phyloP scores from a whole-genome alignment of 2,113 vertebrate species.

The Rhodinocichla rosea region DNA sequence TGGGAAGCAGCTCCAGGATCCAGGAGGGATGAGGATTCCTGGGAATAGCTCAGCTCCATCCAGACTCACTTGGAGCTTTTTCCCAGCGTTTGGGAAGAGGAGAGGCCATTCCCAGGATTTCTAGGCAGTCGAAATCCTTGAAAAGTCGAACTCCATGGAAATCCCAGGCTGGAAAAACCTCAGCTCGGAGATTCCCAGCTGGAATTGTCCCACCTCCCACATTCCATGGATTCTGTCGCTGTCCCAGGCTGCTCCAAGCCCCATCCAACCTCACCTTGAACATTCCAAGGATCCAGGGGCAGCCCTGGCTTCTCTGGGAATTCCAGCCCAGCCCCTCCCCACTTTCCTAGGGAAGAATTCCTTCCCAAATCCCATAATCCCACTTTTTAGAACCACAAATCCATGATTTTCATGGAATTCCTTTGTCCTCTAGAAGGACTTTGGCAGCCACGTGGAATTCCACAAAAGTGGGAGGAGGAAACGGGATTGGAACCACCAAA shows the following conservation, averaged over 20 bases:
- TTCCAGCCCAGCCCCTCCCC: neutral
- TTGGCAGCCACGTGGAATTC: neutral
- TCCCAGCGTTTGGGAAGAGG: neutral
- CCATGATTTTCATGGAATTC: neutral
- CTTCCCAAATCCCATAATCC: neutral
- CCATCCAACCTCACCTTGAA: neutral
- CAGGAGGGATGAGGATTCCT: neutral
- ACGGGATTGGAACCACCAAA: fast-evolving
- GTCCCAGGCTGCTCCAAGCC: neutral
- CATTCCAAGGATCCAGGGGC: neutral
- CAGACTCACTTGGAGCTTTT: neutral
- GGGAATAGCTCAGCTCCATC: neutral
- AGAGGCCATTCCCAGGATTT: neutral
- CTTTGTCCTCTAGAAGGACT: neutral
- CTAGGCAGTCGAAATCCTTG: neutral
- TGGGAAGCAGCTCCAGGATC: neutral
- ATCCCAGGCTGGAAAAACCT: neutral
- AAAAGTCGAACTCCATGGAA: neutral
- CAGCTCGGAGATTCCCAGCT: neutral
- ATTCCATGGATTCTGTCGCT: neutral
- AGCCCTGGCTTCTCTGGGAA: neutral
- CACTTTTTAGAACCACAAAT: fast-evolving
- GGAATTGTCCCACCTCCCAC: neutral
- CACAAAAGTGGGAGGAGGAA: neutral
- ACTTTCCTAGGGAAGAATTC: neutral